Evolutionary conservation across 2,113 vertebrate genomes (phyloP).

Genomic region (Martes martes): DNA sequence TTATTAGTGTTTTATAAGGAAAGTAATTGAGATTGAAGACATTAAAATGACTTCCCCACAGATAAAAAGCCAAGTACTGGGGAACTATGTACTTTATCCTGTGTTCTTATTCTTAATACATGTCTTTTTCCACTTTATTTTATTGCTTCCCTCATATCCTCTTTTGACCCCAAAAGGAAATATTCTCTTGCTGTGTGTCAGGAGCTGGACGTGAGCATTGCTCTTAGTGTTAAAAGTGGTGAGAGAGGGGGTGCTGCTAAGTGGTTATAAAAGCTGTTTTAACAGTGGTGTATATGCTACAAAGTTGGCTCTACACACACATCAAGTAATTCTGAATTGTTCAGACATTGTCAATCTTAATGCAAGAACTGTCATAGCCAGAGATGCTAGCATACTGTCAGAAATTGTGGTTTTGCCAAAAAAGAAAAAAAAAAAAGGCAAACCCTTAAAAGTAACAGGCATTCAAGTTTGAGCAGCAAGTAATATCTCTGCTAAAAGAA

Average conservation of each 20-base stretch:
- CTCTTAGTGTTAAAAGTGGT: not conserved
- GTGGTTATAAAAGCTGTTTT: not conserved
- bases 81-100: not conserved
- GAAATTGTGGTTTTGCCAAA: not conserved
- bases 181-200: not conserved
- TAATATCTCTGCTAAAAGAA: not conserved
- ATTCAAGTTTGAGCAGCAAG: not conserved
- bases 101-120: not conserved
- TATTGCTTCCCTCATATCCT: fast-evolving
- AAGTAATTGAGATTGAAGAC: not conserved
- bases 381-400: not conserved
- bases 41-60: not conserved
- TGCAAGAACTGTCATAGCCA: not conserved
- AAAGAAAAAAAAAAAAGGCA: not conserved
- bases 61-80: not conserved
- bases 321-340: not conserved
- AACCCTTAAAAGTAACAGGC: not conserved
- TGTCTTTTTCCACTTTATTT: not conserved
- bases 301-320: not conserved
- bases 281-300: not conserved
- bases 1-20: not conserved
- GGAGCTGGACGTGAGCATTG: not conserved
- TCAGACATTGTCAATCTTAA: constrained; percentile 20
- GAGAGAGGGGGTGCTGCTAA: not conserved
- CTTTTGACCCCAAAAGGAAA: not conserved